Evolutionary conservation across 1,140 invertebrate genomes (phyloP).

Genomic region (Octopus bimaculoides): DNA sequence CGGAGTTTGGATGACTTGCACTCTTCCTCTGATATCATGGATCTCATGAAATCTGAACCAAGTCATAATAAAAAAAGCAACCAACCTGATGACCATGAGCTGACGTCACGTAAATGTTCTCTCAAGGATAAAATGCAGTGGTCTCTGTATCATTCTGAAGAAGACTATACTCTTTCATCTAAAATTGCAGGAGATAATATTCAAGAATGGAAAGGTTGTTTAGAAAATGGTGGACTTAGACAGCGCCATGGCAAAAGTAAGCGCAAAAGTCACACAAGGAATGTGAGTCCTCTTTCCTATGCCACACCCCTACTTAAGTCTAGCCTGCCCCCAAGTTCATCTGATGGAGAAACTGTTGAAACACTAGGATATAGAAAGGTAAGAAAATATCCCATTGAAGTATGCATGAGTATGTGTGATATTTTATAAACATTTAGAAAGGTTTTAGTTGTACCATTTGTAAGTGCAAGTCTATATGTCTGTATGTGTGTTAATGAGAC

Average conservation of each 20-base stretch:
- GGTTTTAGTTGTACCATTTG: not conserved
- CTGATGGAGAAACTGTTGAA: conserved; percentile 36
- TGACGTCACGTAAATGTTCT: not conserved
- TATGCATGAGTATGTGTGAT: no score
- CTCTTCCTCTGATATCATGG: not conserved
- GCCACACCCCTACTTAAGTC: not conserved
- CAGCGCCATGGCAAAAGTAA: not conserved
- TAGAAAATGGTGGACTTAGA: not conserved
- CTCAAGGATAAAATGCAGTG: not conserved
- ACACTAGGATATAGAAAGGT: conserved; percentile 35
- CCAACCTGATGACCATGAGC: not conserved
- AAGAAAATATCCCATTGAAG: not conserved
- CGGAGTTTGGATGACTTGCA: not conserved
- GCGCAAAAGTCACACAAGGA: not conserved
- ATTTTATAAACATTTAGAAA: not conserved
- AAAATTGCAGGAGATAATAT: not conserved
- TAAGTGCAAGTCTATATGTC: not conserved
- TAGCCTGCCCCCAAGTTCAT: conserved; percentile 37
- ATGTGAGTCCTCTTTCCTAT: not conserved
- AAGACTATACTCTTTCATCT: not conserved
- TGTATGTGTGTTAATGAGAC: not conserved
- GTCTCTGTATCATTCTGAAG: not conserved
- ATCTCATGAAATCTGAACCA: not conserved
- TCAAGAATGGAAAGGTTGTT: not conserved
- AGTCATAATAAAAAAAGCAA: not conserved